These are phyloP conservation scores for Poecile atricapillus DNA, from an alignment of 2,113 vertebrate species.

Conservation along the genomic window DNA sequence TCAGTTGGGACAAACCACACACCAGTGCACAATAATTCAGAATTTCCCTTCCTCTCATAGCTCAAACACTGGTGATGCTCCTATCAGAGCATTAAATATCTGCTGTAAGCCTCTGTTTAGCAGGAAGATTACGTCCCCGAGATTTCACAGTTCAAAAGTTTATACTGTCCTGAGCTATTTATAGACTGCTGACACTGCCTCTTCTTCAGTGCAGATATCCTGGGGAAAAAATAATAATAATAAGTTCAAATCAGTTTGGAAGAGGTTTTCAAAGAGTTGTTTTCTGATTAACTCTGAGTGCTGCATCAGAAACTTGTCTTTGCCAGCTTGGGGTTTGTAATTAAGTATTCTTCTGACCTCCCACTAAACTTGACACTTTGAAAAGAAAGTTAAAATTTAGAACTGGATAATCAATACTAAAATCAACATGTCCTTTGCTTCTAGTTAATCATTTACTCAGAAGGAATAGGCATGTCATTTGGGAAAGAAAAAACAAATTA, in stretches of 20 bases:
- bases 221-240: neutral
- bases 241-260: neutral
- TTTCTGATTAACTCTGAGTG: neutral
- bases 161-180: slow-evolving; percentile 60
- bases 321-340: accelerated
- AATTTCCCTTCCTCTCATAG: slow-evolving; percentile 7
- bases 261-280: neutral
- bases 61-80: neutral
- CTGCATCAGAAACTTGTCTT: neutral
- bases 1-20: neutral
- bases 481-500: neutral
- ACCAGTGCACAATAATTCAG: neutral
- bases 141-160: slow-evolving; percentile 72
- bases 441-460: neutral
- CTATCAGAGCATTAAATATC: slow-evolving; percentile 57
- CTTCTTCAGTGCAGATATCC: slow-evolving; percentile 30
- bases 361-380: neutral
- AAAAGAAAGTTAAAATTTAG: neutral
- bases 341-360: neutral
- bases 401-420: neutral
- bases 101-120: slow-evolving; percentile 64
- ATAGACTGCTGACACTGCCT: slow-evolving; percentile 37
- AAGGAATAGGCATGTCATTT: neutral
- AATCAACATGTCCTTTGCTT: neutral
- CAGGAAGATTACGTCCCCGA: slow-evolving; percentile 68